A percentile compares a stretch with the other conserved stretches of the same genome.
Evolutionary conservation across 2,888 invertebrate genomes (phyloP).

Genomic region (Sisyra nigra): DNA sequence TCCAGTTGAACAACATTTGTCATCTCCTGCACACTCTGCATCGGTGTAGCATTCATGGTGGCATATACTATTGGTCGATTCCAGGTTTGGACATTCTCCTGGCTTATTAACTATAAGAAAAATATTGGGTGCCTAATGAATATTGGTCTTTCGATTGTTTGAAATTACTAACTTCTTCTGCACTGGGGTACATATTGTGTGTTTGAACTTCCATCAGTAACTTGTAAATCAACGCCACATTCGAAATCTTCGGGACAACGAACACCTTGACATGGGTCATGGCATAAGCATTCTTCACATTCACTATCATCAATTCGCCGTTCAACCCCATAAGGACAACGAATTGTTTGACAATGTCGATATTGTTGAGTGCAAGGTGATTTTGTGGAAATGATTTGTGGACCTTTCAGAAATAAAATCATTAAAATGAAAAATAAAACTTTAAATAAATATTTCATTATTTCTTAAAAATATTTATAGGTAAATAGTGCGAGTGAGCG

Average conservation of each 20-base stretch:
- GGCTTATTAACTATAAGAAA: slow-evolving; percentile 41
- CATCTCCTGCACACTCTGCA: slow-evolving; percentile 59
- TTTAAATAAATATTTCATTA: not conserved
- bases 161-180: slow-evolving; percentile 1
- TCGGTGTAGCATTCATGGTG: slow-evolving; percentile 59
- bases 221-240: slow-evolving; percentile 46
- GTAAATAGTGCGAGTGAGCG: not conserved
- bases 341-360: slow-evolving; percentile 42
- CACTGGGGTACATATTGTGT: slow-evolving; percentile 42
- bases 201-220: slow-evolving; percentile 17
- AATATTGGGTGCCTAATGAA: not conserved
- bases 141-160: not conserved
- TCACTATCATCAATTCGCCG: slow-evolving; percentile 40
- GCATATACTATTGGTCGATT: slow-evolving; percentile 36
- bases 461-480: not conserved
- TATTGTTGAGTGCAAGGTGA: slow-evolving; percentile 37
- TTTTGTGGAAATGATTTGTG: slow-evolving; percentile 10
- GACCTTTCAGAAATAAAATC: not conserved
- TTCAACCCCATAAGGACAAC: slow-evolving; percentile 57
- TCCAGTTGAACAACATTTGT: slow-evolving; percentile 70
- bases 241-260: slow-evolving; percentile 44
- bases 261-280: slow-evolving; percentile 52
- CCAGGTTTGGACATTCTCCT: slow-evolving; percentile 45
- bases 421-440: not conserved
- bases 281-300: slow-evolving; percentile 58